Conservation (phyloP, 2,888 invertebrate genomes). For the Hydrotaea cyrtoneurina region DNA sequence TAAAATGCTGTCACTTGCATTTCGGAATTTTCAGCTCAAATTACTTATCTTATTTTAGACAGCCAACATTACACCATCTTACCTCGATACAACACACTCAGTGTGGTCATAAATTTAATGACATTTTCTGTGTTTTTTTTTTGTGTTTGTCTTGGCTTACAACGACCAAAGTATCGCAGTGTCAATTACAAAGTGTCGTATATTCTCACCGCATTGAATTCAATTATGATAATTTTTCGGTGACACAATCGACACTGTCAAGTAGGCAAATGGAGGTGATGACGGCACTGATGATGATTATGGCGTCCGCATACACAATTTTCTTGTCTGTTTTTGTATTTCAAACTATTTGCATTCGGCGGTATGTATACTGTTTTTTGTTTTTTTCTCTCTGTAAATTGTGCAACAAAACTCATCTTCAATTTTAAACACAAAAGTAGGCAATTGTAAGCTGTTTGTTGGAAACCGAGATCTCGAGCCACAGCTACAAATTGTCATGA, state of each 20-base stretch:
- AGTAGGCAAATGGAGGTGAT: neutral
- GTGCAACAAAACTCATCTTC: conserved; percentile 1
- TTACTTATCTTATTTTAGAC: too few species aligned
- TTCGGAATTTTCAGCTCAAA: too few species aligned
- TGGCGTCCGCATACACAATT: neutral
- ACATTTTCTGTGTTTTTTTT: too few species aligned
- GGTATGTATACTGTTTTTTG: neutral
- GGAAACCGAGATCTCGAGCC: neutral
- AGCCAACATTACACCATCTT: too few species aligned
- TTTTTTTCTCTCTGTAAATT: neutral
- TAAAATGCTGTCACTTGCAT: too few species aligned
- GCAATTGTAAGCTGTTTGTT: neutral
- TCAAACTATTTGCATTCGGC: too few species aligned
- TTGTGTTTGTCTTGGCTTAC: too few species aligned
- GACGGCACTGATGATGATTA: neutral
- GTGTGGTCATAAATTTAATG: too few species aligned
- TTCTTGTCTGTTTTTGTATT: neutral
- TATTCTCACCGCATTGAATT: conserved; percentile 18
- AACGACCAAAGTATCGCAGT: neutral
- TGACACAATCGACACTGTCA: conserved; percentile 25
- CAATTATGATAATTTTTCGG: conserved; percentile 32
- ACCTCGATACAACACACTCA: too few species aligned
- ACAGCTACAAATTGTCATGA: conserved; percentile 21
- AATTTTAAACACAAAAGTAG: neutral
- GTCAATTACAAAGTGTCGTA: neutral